Conservation (phyloP, 2,797 vertebrate species). For the Peromyscus attwateri region DNA sequence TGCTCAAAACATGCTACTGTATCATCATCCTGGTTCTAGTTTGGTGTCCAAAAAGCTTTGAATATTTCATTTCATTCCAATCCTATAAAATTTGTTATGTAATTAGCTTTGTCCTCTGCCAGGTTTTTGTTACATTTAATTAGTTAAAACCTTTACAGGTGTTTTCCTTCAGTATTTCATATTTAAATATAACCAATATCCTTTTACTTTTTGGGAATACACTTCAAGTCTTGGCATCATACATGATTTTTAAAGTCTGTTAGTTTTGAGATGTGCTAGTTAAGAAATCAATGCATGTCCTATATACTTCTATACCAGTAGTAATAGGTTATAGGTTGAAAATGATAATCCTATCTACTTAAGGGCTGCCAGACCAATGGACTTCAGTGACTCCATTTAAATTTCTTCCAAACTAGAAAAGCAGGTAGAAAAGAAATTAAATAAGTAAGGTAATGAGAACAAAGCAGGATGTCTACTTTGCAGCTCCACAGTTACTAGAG, state of each 20-base stretch:
- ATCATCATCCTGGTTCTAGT: neutral
- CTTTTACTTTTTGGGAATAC: neutral
- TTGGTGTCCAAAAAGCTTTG: neutral
- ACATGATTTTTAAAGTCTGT: neutral
- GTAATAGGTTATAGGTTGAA: neutral
- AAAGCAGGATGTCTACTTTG: neutral
- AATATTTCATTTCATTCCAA: neutral
- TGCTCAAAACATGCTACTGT: neutral
- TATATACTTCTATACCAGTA: neutral
- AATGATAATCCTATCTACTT: neutral
- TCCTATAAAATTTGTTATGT: neutral
- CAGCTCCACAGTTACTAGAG: neutral
- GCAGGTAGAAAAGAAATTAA: neutral
- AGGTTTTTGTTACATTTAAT: neutral
- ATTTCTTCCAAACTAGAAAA: neutral
- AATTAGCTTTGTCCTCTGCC: neutral
- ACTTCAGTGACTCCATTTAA: neutral
- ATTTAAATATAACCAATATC: neutral
- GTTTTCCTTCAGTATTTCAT: neutral
- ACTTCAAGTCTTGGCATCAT: neutral
- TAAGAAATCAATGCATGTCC: neutral
- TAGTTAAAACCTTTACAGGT: neutral
- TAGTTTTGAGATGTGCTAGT: neutral
- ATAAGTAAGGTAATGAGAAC: neutral
- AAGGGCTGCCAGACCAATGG: neutral